Base-by-base conservation (phyloP, 2,797 vertebrate species). In the Cirrhinus molitorella region DNA sequence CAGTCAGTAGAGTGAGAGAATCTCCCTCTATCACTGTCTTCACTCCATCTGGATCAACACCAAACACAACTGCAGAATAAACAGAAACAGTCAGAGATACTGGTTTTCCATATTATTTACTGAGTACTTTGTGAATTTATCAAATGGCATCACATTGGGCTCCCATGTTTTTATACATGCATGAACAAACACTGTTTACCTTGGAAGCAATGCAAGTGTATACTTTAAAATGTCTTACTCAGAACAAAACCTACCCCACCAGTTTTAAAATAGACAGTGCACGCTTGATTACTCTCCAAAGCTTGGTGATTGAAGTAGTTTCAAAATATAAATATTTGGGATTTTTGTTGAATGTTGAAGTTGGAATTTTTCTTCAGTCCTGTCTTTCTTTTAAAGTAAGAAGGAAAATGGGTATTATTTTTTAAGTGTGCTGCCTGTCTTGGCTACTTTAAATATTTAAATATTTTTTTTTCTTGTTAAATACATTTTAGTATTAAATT, bases 41-140 rank as follows among this genome's bases (percentile, higher is more conserved):
- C 5, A 67, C 66, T 23, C 3, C 66, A 8, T 23, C 31, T 4
- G 63, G 63, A 66, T 11, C 66, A 8, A 67, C 66, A 43, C n/a
- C 37, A 7, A n/a, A 43, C 66, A 67, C 66, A n/a, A 37, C 66
- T 67, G 37, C 37, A 67, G 65, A 21, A 66, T n/a, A n/a, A n/a
- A n/a, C n/a, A 25, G 31, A 63, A 63, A 2, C 3, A 65, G 19
- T 10, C 61, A 13, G 14, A 34, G 28, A 17, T 19, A 5, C 5
- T 49, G 14, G 16, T 49, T 49, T 6, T 2, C 47, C 4, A 49
- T 5, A 49, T 49, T 14, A 14, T 17, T 49, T n/a, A n/a, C n/a
- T n/a, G n/a, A n/a, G n/a, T n/a, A n/a, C n/a, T n/a, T n/a, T 16
- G 21, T 55, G 21, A 9, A 55, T 61, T 61, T 34, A 34, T 28